Conservation (phyloP, 1,140 invertebrate genomes). For the fruit fly (Drosophila melanogaster) region Release_6_plus_ISO1_MT NT_033777.3:8139501-8140000, state of each 20-base stretch:
- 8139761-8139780: too few species aligned
- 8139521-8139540: conserved; percentile 84
- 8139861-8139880: too few species aligned
- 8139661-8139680: neutral
- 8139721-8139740: neutral
- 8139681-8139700: neutral
- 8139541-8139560: conserved; percentile 95
- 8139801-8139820: too few species aligned
- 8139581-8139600: conserved; percentile 93
- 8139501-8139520: conserved; percentile 15
- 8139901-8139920: too few species aligned
- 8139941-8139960: conserved; percentile 86
- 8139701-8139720: conserved; percentile 2
- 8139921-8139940: neutral
- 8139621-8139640: neutral
- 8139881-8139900: too few species aligned
- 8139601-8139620: conserved; percentile 85
- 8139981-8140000: conserved; percentile 90
- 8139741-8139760: too few species aligned
- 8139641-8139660: too few species aligned
- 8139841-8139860: neutral
- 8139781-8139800: too few species aligned
- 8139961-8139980: conserved; percentile 91
- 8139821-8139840: neutral
- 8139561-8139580: conserved; percentile 93